Percentiles rank a stretch among this genome's conserved stretches.
phyloP scores from a whole-genome alignment of 2,888 invertebrate species.

The Lasioglossum calceatum region DNA sequence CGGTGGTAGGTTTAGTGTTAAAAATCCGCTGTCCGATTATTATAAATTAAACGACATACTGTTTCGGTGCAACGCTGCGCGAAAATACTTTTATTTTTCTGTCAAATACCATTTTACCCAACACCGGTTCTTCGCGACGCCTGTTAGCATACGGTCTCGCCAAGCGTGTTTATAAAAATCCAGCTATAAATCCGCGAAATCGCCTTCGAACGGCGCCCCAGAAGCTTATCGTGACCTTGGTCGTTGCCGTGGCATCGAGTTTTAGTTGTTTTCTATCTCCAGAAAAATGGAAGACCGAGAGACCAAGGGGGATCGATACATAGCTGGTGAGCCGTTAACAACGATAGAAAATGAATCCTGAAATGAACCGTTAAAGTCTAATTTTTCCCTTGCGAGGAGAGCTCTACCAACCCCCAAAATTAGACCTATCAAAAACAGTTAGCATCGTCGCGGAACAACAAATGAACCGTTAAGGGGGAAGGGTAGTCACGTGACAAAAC shows the following conservation, averaged over 20 bases:
- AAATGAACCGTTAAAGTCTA: background rate
- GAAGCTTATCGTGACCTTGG: conserved; percentile 5
- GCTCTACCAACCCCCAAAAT: too few species aligned
- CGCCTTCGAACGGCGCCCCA: background rate
- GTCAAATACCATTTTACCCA: background rate
- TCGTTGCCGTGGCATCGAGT: background rate
- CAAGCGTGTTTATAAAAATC: conserved; percentile 32
- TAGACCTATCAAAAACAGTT: background rate
- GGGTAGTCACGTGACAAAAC: too few species aligned
- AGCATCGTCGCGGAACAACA: too few species aligned
- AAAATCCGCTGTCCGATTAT: too few species aligned
- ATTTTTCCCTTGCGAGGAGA: too few species aligned
- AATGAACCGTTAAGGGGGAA: too few species aligned
- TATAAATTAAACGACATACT: too few species aligned
- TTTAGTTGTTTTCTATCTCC: background rate
- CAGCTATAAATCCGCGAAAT: conserved; percentile 28
- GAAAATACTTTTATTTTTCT: background rate
- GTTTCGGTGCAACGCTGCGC: too few species aligned
- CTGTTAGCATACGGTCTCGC: background rate
- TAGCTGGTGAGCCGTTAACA: too few species aligned
- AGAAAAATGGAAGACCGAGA: background rate
- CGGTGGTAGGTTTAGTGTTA: too few species aligned
- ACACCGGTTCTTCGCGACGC: background rate
- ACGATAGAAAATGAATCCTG: too few species aligned
- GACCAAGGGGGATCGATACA: background rate